Evolutionary conservation across 2,888 invertebrate genomes (phyloP).

Genomic region (Aradus depressus): DNA sequence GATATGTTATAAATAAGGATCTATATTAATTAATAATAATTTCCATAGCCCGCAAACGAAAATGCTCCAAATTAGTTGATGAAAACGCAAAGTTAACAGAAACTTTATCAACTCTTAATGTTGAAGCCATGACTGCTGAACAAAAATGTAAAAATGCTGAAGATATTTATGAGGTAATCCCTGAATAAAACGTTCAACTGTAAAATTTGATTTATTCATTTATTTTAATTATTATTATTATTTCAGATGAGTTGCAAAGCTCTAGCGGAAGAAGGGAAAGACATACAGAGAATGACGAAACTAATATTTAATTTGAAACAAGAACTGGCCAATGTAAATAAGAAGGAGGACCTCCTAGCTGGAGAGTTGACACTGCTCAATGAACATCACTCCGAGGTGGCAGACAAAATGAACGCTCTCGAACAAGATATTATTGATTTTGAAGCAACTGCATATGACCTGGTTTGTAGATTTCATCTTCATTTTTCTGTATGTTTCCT

Average conservation of each 20-base stretch:
- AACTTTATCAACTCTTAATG: conserved; percentile 15
- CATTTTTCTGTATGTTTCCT: too few species aligned
- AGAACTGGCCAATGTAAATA: conserved; percentile 34
- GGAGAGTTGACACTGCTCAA: too few species aligned
- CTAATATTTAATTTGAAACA: conserved; percentile 38
- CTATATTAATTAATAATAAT: too few species aligned
- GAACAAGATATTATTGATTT: too few species aligned
- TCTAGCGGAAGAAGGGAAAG: conserved; percentile 18
- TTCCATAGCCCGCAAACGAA: too few species aligned
- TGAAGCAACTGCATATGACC: too few species aligned
- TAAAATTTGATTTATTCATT: background rate
- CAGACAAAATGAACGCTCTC: too few species aligned
- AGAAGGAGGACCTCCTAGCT: conserved; percentile 8
- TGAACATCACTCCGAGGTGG: too few species aligned
- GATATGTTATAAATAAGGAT: too few species aligned
- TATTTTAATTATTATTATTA: background rate
- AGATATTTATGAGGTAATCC: conserved; percentile 23
- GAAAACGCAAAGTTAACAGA: conserved; percentile 9
- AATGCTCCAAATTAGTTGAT: too few species aligned
- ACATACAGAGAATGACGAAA: conserved; percentile 17
- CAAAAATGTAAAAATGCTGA: conserved; percentile 23
- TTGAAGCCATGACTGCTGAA: conserved; percentile 21
- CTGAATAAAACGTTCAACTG: background rate
- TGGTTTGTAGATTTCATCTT: too few species aligned
- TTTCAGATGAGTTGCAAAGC: conserved; percentile 21